Conservation (phyloP, 2,888 invertebrate species). For the Tholera decimalis region DNA sequence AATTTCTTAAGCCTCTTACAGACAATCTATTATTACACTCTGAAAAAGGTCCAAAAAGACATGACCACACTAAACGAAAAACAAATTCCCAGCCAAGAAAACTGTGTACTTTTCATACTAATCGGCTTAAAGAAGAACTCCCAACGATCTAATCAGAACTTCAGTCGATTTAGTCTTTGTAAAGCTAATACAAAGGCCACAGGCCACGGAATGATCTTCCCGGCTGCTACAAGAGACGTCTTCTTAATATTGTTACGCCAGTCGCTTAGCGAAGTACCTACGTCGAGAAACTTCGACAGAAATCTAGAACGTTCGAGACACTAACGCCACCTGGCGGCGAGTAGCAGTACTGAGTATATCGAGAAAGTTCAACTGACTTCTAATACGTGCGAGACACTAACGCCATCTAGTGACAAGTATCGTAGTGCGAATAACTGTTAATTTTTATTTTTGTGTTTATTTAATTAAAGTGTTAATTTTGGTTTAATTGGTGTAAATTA, state of each 20-base stretch:
- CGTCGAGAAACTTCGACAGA: too few relatives aligned
- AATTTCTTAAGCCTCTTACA: constrained; percentile 4
- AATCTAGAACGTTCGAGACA: too few relatives aligned
- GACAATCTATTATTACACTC: background rate
- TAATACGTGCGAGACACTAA: too few relatives aligned
- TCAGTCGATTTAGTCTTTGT: constrained; percentile 36
- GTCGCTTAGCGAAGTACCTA: too few relatives aligned
- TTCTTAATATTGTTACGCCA: background rate
- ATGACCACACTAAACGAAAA: constrained; percentile 18
- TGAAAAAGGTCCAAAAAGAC: constrained; percentile 6
- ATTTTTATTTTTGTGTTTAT: too few relatives aligned
- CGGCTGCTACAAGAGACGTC: background rate
- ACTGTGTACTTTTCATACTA: constrained; percentile 39
- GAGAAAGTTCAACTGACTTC: too few relatives aligned
- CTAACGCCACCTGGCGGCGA: too few relatives aligned
- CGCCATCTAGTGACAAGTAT: too few relatives aligned
- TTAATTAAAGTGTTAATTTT: too few relatives aligned
- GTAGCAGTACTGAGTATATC: too few relatives aligned
- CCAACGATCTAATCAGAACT: constrained; percentile 53
- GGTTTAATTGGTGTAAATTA: too few relatives aligned
- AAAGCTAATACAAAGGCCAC: constrained; percentile 27
- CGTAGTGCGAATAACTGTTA: too few relatives aligned
- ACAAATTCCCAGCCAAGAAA: constrained; percentile 26
- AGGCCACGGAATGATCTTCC: background rate
- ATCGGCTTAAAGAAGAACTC: constrained; percentile 45